A percentile compares a stretch with the other conserved stretches of the same genome.
Conservation (phyloP, 2,113 vertebrate genomes). For the Oreochromis tanganicae region DNA sequence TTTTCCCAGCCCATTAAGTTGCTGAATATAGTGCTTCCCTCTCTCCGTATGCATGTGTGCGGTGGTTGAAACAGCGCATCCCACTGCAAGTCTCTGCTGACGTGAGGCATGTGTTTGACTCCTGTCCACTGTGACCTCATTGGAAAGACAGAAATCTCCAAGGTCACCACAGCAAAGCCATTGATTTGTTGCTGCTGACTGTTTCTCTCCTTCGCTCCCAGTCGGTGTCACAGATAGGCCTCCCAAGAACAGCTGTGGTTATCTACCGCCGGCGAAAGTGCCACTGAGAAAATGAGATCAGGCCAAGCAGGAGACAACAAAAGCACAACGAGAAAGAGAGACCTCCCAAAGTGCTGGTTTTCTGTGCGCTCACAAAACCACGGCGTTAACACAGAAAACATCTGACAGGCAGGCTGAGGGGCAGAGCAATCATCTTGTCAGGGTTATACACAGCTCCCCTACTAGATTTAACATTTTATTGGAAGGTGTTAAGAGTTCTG, state of each 20-base stretch:
- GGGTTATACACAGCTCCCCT: neutral
- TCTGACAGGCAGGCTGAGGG: neutral
- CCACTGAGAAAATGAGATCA: constrained; percentile 18
- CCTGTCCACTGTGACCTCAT: neutral
- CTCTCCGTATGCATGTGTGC: neutral
- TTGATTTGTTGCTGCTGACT: neutral
- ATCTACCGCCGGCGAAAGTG: neutral
- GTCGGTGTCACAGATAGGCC: neutral
- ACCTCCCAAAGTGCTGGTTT: neutral
- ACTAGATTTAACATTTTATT: constrained; percentile 2
- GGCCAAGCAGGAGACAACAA: neutral
- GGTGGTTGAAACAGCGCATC: neutral
- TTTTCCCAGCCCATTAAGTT: neutral
- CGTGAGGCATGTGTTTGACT: neutral
- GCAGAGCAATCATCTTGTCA: neutral
- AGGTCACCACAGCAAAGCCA: constrained; percentile 22
- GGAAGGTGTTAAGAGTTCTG: neutral
- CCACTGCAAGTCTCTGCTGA: neutral
- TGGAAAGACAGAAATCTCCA: neutral
- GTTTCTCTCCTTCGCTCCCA: neutral
- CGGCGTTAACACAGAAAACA: neutral
- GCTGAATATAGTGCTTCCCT: neutral
- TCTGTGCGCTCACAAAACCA: neutral
- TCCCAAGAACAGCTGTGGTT: constrained; percentile 6
- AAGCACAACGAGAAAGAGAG: neutral